A percentile compares a stretch with the other conserved stretches of the same genome.
These are phyloP conservation scores for Phataginus tricuspis DNA, from an alignment of 2,797 vertebrate genomes.

Conservation along the genomic window DNA sequence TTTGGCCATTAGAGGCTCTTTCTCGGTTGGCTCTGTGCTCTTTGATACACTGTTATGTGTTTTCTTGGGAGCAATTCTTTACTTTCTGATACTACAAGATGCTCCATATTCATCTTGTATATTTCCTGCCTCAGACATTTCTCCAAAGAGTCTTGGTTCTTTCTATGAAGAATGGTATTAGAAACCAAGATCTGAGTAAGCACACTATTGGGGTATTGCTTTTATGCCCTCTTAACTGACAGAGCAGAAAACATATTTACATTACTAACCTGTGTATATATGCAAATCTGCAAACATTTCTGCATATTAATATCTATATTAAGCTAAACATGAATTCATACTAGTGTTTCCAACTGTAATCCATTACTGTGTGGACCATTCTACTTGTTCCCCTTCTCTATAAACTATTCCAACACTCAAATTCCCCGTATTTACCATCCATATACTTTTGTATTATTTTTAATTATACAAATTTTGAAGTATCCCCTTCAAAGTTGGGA, in stretches of 20 bases:
- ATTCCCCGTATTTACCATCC: not conserved
- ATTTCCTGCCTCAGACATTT: not conserved
- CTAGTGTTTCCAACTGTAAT: not conserved
- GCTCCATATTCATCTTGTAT: not conserved
- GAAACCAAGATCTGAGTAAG: not conserved
- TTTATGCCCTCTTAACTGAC: not conserved
- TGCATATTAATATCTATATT: not conserved
- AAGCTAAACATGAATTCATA: not conserved
- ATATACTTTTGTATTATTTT: not conserved
- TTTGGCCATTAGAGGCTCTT: not conserved
- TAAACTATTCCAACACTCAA: not conserved
- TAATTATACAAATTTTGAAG: not conserved
- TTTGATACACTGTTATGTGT: not conserved
- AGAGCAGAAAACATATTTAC: not conserved
- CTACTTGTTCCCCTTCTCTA: not conserved
- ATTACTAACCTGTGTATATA: not conserved
- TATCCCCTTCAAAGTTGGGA: not conserved
- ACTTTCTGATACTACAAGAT: not conserved
- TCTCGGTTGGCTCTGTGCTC: not conserved
- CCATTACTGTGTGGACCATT: not conserved
- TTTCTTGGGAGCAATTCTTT: not conserved
- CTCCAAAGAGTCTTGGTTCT: not conserved
- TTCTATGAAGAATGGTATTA: not conserved
- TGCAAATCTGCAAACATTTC: not conserved
- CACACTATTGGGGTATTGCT: not conserved